A percentile compares a stretch with the other conserved stretches of the same genome.
These are phyloP conservation scores for Palythoa heliodiscus DNA, from an alignment of 92 coral and sea anemone species.

Conservation along the genomic window DNA sequence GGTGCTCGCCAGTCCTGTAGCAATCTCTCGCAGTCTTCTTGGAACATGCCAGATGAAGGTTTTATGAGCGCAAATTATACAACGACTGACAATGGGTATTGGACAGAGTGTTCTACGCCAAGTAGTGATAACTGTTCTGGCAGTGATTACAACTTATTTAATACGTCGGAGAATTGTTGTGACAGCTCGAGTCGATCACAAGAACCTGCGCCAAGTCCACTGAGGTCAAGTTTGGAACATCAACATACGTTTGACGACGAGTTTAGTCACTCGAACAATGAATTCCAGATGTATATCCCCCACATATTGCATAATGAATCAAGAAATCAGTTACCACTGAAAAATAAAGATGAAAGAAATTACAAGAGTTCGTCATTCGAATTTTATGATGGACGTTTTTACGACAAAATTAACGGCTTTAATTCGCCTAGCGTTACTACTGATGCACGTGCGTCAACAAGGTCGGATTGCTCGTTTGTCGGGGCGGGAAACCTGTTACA, in stretches of 20 bases:
- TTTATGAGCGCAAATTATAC: slow-evolving; percentile 4
- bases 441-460: slow-evolving; percentile 31
- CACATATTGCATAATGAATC: slow-evolving; percentile 52
- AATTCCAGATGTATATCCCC: slow-evolving; percentile 80
- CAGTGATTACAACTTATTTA: slow-evolving; percentile 28
- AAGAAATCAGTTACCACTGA: neutral
- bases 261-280: slow-evolving; percentile 55
- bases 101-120: slow-evolving; percentile 44
- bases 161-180: slow-evolving; percentile 3
- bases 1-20: slow-evolving; percentile 12
- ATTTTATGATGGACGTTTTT: neutral
- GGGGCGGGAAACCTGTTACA: slow-evolving; percentile 44
- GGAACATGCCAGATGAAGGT: slow-evolving; percentile 24
- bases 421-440: slow-evolving; percentile 2
- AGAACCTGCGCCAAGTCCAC: slow-evolving; percentile 6
- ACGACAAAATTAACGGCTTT: slow-evolving; percentile 11
- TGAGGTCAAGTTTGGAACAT: slow-evolving; percentile 27
- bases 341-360: neutral
- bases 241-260: slow-evolving; percentile 19
- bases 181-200: slow-evolving; percentile 24
- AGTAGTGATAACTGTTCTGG: slow-evolving; percentile 42
- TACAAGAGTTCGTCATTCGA: slow-evolving; percentile 8
- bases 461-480: slow-evolving; percentile 33
- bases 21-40: slow-evolving; percentile 27
- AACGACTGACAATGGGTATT: slow-evolving; percentile 35